Base-by-base conservation (phyloP, 2,113 vertebrate species). In the Sturnus vulgaris region DNA sequence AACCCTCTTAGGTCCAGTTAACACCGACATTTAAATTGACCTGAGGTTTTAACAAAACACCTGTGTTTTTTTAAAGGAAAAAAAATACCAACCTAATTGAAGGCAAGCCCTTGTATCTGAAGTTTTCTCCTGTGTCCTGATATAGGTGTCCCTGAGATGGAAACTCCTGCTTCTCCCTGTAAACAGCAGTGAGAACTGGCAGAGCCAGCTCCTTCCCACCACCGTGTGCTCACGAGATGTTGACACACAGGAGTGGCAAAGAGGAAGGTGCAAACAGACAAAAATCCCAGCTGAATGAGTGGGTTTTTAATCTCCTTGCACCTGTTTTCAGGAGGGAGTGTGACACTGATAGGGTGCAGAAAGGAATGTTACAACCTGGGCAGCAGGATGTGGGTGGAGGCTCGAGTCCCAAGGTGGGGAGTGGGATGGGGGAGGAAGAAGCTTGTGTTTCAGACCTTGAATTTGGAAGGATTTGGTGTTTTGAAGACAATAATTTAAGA, bases 251-350 rank as follows among this genome's bases (percentile, higher is more conserved):
- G 84, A 96, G 93, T 81, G 77, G 77, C 96, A 94, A 50, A 94
- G 80, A 91, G 92, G 52, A 91, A 95, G 95, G 94, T 97, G 96
- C 92, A 94, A 97, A 97, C 95, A 97, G 97, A 97, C 71, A 52
- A 93, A 90, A 96, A 94, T 91, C 92, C 90, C 96, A 96, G 85
- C 92, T 97, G 93, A 95, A 93, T 57, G 93, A 95, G 95, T 86
- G 92, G 92, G 82, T 4, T 90, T 96, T 95, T 96, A 92, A 97
- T 97, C 95, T 95, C 92, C 72, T 93, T 92, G 93, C 96, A 97
- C 96, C 97, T 97, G 97, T 79, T 97, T 96, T 44, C 87, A 96
- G 94, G 56, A 95, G 89, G 95, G 86, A 95, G 91, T 90, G 92
- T 94, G 95, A 92, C 90, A 95, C 50, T 97, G 96, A 97, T 83